Conservation (phyloP, 1,140 invertebrate genomes). For the Hypsibius dujardini region DNA sequence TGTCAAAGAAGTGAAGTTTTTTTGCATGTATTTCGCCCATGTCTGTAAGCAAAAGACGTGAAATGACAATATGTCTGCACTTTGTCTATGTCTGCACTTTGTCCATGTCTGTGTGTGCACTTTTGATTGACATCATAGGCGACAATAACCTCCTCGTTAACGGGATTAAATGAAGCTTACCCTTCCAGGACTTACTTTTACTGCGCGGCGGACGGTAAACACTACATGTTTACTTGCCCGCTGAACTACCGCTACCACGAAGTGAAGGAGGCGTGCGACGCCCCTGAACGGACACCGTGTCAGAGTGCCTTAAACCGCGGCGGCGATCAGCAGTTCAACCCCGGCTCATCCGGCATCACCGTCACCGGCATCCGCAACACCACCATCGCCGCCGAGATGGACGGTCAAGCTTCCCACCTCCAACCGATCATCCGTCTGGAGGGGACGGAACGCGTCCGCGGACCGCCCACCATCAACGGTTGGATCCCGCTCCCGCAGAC, state of each 20-base stretch:
- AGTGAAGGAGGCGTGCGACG: conserved; percentile 4
- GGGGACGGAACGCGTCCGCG: too few species aligned
- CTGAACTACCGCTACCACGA: background rate
- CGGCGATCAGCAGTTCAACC: background rate
- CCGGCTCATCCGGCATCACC: background rate
- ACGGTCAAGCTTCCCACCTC: background rate
- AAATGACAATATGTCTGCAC: too few species aligned
- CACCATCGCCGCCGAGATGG: background rate
- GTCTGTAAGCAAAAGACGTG: too few species aligned
- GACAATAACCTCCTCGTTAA: too few species aligned
- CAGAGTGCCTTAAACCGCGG: background rate
- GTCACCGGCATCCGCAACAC: background rate
- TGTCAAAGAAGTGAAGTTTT: too few species aligned
- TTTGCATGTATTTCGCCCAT: too few species aligned
- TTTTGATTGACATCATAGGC: too few species aligned
- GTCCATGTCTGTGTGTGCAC: too few species aligned
- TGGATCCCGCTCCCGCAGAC: too few species aligned
- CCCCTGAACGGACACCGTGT: conserved; percentile 4
- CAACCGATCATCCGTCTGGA: background rate
- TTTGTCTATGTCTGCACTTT: too few species aligned
- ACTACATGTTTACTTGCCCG: conserved; percentile 2
- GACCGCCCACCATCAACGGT: too few species aligned
- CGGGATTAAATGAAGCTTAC: background rate
- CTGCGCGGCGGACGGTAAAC: background rate
- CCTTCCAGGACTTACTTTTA: background rate